Evolutionary conservation across 2,113 vertebrate species (phyloP).

Genomic region (Nyctereutes procyonoides): DNA sequence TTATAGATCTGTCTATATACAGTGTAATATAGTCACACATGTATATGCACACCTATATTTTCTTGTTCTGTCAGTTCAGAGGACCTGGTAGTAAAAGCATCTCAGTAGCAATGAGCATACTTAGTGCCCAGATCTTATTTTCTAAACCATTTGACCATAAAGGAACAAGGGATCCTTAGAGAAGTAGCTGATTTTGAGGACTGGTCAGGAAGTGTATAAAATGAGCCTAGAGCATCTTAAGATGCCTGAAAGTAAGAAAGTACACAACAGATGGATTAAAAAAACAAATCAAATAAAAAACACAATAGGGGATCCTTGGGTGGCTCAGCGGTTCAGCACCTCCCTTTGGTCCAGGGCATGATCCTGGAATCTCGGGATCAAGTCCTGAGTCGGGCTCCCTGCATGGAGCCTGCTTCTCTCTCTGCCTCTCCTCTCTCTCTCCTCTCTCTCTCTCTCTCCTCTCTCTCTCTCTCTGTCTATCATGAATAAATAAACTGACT

Average conservation of each 20-base stretch:
- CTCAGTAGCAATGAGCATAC: neutral
- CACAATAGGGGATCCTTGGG: no score
- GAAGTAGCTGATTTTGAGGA: neutral
- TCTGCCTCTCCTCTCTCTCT: no score
- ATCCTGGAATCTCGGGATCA: no score
- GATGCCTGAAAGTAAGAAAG: neutral
- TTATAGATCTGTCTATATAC: neutral
- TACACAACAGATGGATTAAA: neutral
- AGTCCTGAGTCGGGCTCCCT: no score
- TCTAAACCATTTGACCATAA: neutral
- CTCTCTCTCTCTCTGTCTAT: no score
- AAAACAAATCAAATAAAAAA: neutral
- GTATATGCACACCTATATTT: neutral
- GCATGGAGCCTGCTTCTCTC: no score
- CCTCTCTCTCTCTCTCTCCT: no score
- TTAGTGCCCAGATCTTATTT: neutral
- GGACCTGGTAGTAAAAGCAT: neutral
- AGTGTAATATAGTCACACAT: neutral
- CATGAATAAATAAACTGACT: no score
- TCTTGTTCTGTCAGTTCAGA: neutral
- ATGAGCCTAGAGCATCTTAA: neutral
- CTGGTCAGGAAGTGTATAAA: neutral
- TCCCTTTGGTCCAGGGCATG: no score
- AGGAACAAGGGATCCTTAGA: neutral
- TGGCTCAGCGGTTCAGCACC: no score